phyloP scores from a whole-genome alignment of 2,888 invertebrate species.

The Chelonus formosanus region DNA sequence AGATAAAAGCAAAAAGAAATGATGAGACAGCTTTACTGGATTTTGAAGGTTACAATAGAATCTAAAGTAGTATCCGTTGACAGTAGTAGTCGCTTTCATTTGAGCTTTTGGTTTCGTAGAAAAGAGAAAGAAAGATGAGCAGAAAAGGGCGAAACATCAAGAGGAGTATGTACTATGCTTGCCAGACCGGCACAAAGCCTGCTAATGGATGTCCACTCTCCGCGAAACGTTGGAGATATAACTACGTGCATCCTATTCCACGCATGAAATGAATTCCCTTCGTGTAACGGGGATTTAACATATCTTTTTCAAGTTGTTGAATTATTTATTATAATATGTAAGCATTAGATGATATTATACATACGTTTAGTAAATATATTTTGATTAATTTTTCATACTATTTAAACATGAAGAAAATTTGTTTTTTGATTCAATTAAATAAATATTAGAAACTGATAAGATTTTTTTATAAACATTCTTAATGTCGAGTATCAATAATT shows the following conservation, averaged over 20 bases:
- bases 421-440: no score
- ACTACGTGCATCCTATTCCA: conserved; percentile 49
- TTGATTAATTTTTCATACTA: no score
- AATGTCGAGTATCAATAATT: no score
- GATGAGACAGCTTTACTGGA: conserved; percentile 37
- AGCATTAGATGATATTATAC: no score
- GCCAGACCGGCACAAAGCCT: conserved; percentile 57
- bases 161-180: conserved; percentile 26
- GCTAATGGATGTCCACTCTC: conserved; percentile 65
- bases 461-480: no score
- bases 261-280: conserved; percentile 36
- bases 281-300: background rate
- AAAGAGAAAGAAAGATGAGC: conserved; percentile 11
- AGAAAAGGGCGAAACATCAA: conserved; percentile 17
- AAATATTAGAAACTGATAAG: no score
- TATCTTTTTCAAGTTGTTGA: background rate
- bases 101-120: conserved; percentile 19
- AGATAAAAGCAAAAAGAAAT: conserved; percentile 29
- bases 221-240: conserved; percentile 55
- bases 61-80: conserved; percentile 25
- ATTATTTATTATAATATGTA: no score
- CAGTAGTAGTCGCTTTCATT: conserved; percentile 16
- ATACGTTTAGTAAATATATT: no score
- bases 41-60: conserved; percentile 28
- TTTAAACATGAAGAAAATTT: no score